Percentiles rank a stretch among this genome's conserved stretches.
Conservation (phyloP, 1,140 invertebrate species). For the Drosophila subpulchrella region DNA sequence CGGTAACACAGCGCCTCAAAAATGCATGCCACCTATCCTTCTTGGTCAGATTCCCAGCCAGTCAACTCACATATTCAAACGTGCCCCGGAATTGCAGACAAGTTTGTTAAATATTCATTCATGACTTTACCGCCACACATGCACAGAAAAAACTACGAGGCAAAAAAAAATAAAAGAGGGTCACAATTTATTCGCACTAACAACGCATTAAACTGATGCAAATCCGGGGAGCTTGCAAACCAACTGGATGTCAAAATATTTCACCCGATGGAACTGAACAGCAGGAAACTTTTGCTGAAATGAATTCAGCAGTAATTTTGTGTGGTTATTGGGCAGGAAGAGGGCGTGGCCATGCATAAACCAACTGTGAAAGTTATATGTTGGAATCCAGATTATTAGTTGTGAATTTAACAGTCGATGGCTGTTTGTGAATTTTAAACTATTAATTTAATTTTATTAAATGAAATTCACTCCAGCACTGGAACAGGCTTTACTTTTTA, state of each 20-base stretch:
- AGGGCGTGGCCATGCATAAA: slow-evolving; percentile 23
- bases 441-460: slow-evolving; percentile 19
- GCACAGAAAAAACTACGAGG: neutral
- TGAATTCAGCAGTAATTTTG: slow-evolving; percentile 34
- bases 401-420: slow-evolving; percentile 14
- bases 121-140: slow-evolving; percentile 61
- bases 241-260: slow-evolving; percentile 49
- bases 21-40: slow-evolving; percentile 9
- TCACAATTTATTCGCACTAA: slow-evolving; percentile 42
- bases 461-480: neutral
- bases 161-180: slow-evolving; percentile 1
- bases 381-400: slow-evolving; percentile 33
- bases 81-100: slow-evolving; percentile 61
- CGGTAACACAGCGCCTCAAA: neutral
- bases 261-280: slow-evolving; percentile 19
- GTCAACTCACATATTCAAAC: slow-evolving; percentile 61
- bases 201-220: slow-evolving; percentile 34
- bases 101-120: slow-evolving; percentile 79
- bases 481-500: neutral
- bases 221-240: slow-evolving; percentile 16
- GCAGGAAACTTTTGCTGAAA: slow-evolving; percentile 30
- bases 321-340: slow-evolving; percentile 39
- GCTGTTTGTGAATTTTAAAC: slow-evolving; percentile 37
- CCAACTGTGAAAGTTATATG: slow-evolving; percentile 1
- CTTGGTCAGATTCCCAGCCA: slow-evolving; percentile 12